A percentile compares a stretch with the other conserved stretches of the same genome.
phyloP scores from a whole-genome alignment of 2,888 invertebrate species.

The Cartodere bifasciata region DNA sequence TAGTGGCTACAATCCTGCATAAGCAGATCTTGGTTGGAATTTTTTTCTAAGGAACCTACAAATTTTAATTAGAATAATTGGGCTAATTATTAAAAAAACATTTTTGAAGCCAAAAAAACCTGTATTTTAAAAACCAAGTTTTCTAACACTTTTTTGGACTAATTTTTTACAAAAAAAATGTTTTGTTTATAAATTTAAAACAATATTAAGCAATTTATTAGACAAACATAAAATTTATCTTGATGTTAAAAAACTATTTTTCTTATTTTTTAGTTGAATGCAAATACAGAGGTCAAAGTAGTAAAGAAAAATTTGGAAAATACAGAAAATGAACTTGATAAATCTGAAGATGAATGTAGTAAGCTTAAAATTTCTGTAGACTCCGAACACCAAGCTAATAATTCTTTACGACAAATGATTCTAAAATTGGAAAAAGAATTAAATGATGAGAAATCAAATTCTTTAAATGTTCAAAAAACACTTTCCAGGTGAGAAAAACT shows the following conservation, averaged over 20 bases:
- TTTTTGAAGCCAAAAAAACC: too few relatives aligned
- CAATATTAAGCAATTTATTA: too few relatives aligned
- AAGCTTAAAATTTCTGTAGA: constrained; percentile 40
- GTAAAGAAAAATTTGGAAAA: constrained; percentile 33
- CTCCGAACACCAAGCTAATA: constrained; percentile 41
- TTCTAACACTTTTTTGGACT: too few relatives aligned
- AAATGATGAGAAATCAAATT: constrained; percentile 41
- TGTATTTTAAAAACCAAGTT: too few relatives aligned
- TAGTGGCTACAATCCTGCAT: too few relatives aligned
- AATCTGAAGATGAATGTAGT: constrained; percentile 38
- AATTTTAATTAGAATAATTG: too few relatives aligned
- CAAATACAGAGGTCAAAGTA: constrained; percentile 30
- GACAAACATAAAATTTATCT: too few relatives aligned
- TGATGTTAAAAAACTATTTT: background rate
- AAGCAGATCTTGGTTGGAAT: too few relatives aligned
- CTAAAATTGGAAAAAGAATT: constrained; percentile 39
- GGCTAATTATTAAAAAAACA: too few relatives aligned
- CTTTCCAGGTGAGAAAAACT: constrained; percentile 32
- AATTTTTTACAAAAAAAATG: too few relatives aligned
- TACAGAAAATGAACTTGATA: constrained; percentile 36
- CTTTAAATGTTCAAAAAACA: constrained; percentile 33
- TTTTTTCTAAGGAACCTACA: too few relatives aligned
- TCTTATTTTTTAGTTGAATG: constrained; percentile 13
- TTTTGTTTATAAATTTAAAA: too few relatives aligned
- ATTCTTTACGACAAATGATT: constrained; percentile 38